Conservation (phyloP, 2,888 invertebrate genomes). For the Deroplatys truncata region DNA sequence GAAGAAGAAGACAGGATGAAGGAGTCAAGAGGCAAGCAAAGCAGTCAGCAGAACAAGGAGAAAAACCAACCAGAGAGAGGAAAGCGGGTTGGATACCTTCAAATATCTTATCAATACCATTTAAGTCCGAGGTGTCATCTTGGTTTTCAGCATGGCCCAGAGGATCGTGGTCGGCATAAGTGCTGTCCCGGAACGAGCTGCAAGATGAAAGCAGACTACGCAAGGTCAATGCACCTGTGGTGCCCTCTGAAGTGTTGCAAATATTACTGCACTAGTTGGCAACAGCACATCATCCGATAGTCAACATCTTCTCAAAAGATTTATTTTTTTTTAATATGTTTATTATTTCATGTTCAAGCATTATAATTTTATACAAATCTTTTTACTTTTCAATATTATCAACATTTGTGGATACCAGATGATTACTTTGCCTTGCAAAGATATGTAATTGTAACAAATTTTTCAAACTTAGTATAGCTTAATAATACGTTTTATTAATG, state of each 20-base stretch:
- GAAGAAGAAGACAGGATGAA: not conserved
- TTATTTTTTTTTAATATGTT: not conserved
- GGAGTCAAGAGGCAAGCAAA: not conserved
- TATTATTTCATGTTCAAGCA: not conserved
- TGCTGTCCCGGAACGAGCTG: slow-evolving; percentile 82
- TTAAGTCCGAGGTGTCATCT: slow-evolving; percentile 43
- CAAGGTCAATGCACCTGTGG: slow-evolving; percentile 13
- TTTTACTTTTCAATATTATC: not conserved
- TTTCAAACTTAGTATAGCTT: not conserved
- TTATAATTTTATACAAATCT: not conserved
- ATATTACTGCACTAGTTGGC: slow-evolving; percentile 41
- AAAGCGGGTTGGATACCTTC: slow-evolving; percentile 43
- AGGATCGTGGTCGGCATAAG: slow-evolving; percentile 61
- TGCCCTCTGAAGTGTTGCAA: not conserved
- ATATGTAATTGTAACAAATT: not conserved
- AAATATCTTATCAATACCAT: slow-evolving; percentile 53
- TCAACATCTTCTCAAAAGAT: not conserved
- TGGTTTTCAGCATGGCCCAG: slow-evolving; percentile 26
- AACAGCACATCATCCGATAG: slow-evolving; percentile 29
- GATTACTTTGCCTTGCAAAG: not conserved
- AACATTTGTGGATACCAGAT: not conserved
- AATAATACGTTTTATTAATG: not conserved
- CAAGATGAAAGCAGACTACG: slow-evolving; percentile 70
- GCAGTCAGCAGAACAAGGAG: slow-evolving; percentile 20
- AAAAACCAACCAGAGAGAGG: slow-evolving; percentile 13